Percentiles rank a stretch among this genome's conserved stretches.
These are phyloP conservation scores for Xenopus petersii DNA, from an alignment of 2,797 vertebrate species.

Conservation along the genomic window DNA sequence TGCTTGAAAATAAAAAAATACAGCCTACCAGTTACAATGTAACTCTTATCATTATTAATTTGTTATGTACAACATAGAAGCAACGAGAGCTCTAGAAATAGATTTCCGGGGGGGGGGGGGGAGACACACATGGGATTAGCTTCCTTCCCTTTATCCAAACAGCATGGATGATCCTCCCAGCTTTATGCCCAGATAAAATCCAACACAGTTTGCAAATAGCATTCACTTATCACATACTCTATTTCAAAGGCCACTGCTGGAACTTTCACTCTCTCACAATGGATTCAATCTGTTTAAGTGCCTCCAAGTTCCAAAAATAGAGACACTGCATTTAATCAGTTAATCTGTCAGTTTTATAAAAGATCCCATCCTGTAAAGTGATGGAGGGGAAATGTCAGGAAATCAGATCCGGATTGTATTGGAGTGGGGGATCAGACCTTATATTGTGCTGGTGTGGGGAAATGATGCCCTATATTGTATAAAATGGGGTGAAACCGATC, in stretches of 20 bases:
- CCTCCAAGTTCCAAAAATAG: too few relatives aligned
- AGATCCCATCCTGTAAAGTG: not conserved
- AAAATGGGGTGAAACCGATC: too few relatives aligned
- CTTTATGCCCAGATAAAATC: not conserved
- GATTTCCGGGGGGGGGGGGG: conserved; percentile 31
- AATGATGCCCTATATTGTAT: too few relatives aligned
- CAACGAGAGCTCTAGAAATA: conserved; percentile 20
- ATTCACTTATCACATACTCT: not conserved
- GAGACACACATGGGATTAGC: conserved; percentile 15
- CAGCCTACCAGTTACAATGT: not conserved
- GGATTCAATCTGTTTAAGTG: too few relatives aligned
- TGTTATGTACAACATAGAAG: not conserved
- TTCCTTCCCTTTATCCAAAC: conserved; percentile 42
- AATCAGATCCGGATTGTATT: too few relatives aligned
- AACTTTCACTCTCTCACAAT: conserved; percentile 5
- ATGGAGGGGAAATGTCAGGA: not conserved
- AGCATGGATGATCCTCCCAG: conserved; percentile 25
- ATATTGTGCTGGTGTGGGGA: not conserved
- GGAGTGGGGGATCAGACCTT: not conserved
- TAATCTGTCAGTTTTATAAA: too few relatives aligned
- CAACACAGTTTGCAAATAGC: not conserved
- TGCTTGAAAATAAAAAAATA: not conserved
- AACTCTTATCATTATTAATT: conserved; percentile 6
- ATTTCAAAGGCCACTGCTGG: not conserved
- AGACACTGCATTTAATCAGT: too few relatives aligned